Conservation (phyloP, 2,797 vertebrate genomes). For the Forpus xanthops region DNA sequence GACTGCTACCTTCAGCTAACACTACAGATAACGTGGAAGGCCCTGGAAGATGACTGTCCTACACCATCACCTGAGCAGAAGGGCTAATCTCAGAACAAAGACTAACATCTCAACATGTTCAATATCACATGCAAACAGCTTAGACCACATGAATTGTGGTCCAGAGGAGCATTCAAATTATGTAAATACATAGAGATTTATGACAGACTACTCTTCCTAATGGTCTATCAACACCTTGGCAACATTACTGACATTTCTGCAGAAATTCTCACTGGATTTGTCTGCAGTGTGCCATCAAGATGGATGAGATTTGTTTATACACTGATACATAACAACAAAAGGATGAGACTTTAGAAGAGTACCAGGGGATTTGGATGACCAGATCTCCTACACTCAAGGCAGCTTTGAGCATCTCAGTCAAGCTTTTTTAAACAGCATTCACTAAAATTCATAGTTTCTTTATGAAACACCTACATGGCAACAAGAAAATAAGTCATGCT, state of each 20-base stretch:
- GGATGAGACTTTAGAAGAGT: not conserved
- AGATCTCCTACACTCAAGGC: not conserved
- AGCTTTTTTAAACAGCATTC: not conserved
- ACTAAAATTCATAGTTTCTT: not conserved
- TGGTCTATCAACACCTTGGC: constrained; percentile 1
- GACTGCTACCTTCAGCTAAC: not conserved
- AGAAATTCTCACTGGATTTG: not conserved
- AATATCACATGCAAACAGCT: not conserved
- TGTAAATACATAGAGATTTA: not conserved
- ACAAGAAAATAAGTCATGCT: not conserved
- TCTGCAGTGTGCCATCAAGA: not conserved
- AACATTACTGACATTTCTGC: constrained; percentile 10
- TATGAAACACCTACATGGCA: not conserved
- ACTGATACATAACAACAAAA: not conserved
- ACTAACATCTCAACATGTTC: not conserved
- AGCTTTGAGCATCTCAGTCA: constrained; percentile 2
- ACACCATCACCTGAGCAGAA: not conserved
- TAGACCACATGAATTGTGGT: not conserved
- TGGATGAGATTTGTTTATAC: not conserved
- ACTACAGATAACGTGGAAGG: not conserved
- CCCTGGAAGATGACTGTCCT: not conserved
- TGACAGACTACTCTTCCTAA: not conserved
- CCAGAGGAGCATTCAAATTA: constrained; percentile 8
- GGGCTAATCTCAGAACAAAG: constrained; percentile 16
- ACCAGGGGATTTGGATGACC: not conserved